phyloP scores from a whole-genome alignment of 2,113 vertebrate genomes.

The Rhea americana region DNA sequence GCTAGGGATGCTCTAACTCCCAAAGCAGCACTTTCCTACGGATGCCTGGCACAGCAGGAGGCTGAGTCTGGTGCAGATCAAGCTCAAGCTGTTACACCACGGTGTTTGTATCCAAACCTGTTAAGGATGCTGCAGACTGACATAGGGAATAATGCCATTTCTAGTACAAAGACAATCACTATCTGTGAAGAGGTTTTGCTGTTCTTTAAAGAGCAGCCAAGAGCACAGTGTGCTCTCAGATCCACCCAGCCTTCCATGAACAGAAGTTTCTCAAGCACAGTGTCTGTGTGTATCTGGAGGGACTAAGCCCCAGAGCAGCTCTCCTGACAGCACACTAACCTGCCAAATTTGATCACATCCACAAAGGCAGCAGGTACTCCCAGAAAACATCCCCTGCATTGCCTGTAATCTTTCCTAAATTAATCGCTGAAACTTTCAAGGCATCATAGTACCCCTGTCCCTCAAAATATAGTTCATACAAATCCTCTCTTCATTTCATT shows the following conservation, averaged over 20 bases:
- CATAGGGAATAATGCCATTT: not conserved
- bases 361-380: not conserved
- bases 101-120: not conserved
- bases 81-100: not conserved
- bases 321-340: accelerated
- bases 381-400: accelerated
- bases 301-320: not conserved
- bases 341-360: not conserved
- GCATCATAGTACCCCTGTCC: not conserved
- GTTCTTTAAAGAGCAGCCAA: slow-evolving; percentile 21
- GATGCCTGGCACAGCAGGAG: not conserved
- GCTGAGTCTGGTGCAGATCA: not conserved
- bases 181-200: not conserved
- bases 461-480: not conserved
- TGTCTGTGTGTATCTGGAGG: accelerated
- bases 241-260: accelerated
- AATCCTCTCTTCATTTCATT: not conserved
- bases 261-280: not conserved
- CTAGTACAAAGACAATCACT: not conserved
- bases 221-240: not conserved
- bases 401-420: not conserved
- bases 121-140: not conserved
- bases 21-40: not conserved
- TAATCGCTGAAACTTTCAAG: not conserved
- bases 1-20: not conserved